Base-by-base conservation (phyloP, 2,113 vertebrate species). In the Cavia porcellus region DNA sequence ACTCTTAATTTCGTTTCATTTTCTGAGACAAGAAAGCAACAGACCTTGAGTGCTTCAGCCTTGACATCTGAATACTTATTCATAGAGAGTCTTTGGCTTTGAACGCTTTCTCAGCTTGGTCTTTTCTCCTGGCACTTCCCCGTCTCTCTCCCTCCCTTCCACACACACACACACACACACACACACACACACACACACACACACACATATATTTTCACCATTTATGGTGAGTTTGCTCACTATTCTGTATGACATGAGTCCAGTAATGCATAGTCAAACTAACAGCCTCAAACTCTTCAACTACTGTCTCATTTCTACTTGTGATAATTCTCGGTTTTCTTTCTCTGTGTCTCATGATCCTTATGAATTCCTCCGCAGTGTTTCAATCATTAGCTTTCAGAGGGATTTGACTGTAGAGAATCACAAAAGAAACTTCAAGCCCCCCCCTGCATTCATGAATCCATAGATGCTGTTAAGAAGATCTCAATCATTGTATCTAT, bases 1-100 rank as follows among this genome's bases (percentile, higher is more conserved):
- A 20, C 1, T 55, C 35, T 59, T 28, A 7, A 7, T 38, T 66
- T 82, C 35, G 22, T 14, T 85, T 89, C 66, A 38, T 6, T 42
- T 28, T 24, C 20, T 35, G 38, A 84, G 22, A 79, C 81, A 97
- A 87, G 61, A 84, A 84, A 30, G 13, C 3, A 50, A 14, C 95
- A 97, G 96, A 85, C 24, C 74, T 11, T 86, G 90, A 95, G 85
- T 8, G 22, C 59, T 84, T 68, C 35, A 94, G 66, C 47, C 42
- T 30, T 81, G 6, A 0, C 55, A 25, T 96, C 94, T 89, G 52
- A 81, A 14, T 19, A 95, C 35, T 52, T 20, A 68, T 55, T 55
- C 89, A 47, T 87, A 68, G 12, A 32, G 47, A 86, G 66, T 57
- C 87, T 83, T 77, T 75, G 68, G 50, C 47, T 95, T 86, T 12